These are phyloP conservation scores for Porites australiensis DNA, from an alignment of 64 coral and sea anemone genomes.

Conservation along the genomic window DNA sequence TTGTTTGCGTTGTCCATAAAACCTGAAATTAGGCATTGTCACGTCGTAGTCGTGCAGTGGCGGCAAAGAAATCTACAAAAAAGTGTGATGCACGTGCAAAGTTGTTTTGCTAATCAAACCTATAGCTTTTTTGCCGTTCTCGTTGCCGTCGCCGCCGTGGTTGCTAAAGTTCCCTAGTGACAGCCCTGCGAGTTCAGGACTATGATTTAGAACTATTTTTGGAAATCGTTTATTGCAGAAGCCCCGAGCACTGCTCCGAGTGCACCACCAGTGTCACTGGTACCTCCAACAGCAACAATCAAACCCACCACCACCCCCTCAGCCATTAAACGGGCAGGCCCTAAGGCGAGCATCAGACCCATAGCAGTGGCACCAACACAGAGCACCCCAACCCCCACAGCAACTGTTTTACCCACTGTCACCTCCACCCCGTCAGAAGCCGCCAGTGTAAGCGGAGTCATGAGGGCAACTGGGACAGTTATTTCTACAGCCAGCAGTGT, in stretches of 20 bases:
- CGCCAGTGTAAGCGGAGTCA: constrained; percentile 16
- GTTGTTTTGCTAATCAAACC: too few species aligned
- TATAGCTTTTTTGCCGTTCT: too few species aligned
- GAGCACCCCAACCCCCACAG: constrained; percentile 78
- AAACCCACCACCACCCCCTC: constrained; percentile 95
- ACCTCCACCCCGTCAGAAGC: constrained; percentile 78
- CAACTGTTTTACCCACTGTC: constrained; percentile 95
- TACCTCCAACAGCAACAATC: constrained; percentile 91
- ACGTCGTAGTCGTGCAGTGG: too few species aligned
- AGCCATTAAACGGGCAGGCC: constrained; percentile 67
- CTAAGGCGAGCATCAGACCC: constrained; percentile 95
- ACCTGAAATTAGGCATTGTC: too few species aligned
- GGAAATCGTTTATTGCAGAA: neutral
- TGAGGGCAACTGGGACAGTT: constrained; percentile 25
- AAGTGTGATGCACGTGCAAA: too few species aligned
- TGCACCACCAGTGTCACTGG: constrained; percentile 55
- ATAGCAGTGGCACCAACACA: constrained; percentile 91
- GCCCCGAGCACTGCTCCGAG: constrained; percentile 35
- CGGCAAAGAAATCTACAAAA: too few species aligned
- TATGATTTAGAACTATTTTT: neutral
- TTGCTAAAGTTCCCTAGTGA: too few species aligned
- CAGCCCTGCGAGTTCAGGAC: too few species aligned
- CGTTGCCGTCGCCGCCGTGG: too few species aligned
- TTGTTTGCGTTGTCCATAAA: too few species aligned
- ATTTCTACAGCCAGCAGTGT: constrained; percentile 26